Percentiles rank a stretch among this genome's conserved stretches.
These are phyloP conservation scores for Pristis pectinata DNA, from an alignment of 2,797 vertebrate genomes.

Conservation along the genomic window DNA sequence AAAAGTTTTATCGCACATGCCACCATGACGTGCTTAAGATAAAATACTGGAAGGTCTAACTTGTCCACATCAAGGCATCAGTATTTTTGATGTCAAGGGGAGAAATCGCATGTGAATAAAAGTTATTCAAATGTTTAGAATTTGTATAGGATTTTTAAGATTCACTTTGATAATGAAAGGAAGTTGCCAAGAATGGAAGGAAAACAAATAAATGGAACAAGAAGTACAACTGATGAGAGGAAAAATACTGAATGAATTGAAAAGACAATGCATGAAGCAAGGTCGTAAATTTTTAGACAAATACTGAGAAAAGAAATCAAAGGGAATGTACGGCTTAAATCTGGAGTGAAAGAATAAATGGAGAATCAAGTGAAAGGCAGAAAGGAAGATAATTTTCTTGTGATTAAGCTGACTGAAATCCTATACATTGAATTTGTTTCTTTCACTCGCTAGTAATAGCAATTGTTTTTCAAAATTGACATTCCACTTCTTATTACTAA, in stretches of 20 bases:
- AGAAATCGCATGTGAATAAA: not conserved
- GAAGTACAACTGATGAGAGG: not conserved
- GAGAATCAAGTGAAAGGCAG: not conserved
- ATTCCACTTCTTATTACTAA: not conserved
- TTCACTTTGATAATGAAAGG: not conserved
- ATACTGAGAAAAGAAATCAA: not conserved
- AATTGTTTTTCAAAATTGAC: not conserved
- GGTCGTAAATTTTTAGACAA: no score
- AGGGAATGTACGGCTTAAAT: not conserved
- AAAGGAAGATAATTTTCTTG: not conserved
- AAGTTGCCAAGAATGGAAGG: not conserved
- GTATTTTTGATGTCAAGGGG: not conserved
- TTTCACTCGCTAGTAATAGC: not conserved
- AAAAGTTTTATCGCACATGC: not conserved
- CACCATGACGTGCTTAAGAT: not conserved
- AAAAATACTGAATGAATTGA: no score
- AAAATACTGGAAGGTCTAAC: not conserved
- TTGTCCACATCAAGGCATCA: not conserved
- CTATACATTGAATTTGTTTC: not conserved
- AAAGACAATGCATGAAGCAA: not conserved
- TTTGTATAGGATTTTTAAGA: not conserved
- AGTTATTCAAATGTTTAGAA: not conserved
- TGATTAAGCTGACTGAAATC: not conserved
- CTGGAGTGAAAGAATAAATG: not conserved
- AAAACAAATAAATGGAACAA: not conserved